Conservation (phyloP, 1,140 invertebrate species). For the Aphelenchoides avenae region DNA sequence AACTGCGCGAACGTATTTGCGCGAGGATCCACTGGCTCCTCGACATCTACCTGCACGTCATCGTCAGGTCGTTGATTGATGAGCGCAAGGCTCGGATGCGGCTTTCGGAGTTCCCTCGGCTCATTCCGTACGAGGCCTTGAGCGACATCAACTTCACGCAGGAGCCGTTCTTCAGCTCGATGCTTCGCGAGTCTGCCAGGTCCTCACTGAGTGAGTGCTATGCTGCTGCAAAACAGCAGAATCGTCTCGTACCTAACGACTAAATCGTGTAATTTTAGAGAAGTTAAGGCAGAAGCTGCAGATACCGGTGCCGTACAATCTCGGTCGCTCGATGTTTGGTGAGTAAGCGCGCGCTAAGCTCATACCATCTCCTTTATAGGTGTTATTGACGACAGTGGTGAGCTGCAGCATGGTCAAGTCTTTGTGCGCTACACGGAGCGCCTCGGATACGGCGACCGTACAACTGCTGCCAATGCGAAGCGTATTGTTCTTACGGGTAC, state of each 20-base stretch:
- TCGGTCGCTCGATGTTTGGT: conserved; percentile 60
- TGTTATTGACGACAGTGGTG: conserved; percentile 59
- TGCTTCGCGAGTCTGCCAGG: conserved; percentile 51
- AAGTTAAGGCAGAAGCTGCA: conserved; percentile 41
- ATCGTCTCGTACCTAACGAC: neutral
- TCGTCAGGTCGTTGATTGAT: conserved; percentile 37
- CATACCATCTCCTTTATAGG: too few species aligned
- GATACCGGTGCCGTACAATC: conserved; percentile 53
- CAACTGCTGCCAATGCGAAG: conserved; percentile 26
- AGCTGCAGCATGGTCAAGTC: conserved; percentile 59
- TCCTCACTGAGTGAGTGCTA: conserved; percentile 28
- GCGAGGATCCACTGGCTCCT: conserved; percentile 48
- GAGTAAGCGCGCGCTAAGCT: too few species aligned
- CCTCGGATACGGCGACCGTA: conserved; percentile 1
- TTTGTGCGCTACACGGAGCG: conserved; percentile 58
- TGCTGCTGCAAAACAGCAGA: neutral
- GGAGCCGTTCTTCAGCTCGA: conserved; percentile 59
- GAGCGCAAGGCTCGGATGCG: conserved; percentile 46
- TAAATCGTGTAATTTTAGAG: conserved; percentile 18
- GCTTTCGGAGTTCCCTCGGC: conserved; percentile 42
- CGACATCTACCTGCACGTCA: conserved; percentile 43
- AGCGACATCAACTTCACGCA: conserved; percentile 47
- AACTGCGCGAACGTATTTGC: conserved; percentile 38
- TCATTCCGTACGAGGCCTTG: conserved; percentile 35
- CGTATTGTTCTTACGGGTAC: conserved; percentile 24